Evolutionary conservation across 2,113 vertebrate species (phyloP).

Genomic region (Neolamprologus falcicula): DNA sequence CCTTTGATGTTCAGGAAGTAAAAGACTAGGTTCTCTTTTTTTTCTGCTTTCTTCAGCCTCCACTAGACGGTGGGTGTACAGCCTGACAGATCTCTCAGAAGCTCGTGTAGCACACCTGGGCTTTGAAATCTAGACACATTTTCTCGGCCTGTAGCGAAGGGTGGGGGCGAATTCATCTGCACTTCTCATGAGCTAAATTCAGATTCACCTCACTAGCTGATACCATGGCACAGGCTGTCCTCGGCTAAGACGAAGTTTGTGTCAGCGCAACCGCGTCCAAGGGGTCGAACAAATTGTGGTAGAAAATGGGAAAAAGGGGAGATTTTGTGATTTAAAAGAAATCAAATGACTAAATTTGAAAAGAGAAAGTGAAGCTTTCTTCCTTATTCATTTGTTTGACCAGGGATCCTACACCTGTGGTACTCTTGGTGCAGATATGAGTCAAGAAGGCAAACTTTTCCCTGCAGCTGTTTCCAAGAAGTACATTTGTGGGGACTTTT

Average conservation of each 20-base stretch:
- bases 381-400: not conserved
- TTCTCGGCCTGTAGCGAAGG: slow-evolving; percentile 20
- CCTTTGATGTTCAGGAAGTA: slow-evolving; percentile 76
- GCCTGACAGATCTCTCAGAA: slow-evolving; percentile 67
- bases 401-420: slow-evolving; percentile 6
- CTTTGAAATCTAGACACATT: slow-evolving; percentile 70
- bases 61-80: slow-evolving; percentile 27
- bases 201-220: slow-evolving; percentile 1
- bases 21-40: slow-evolving; percentile 48
- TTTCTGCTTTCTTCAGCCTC: slow-evolving; percentile 39
- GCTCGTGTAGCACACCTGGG: slow-evolving; percentile 47
- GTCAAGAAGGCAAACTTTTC: slow-evolving; percentile 2
- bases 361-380: slow-evolving; percentile 9
- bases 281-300: not conserved
- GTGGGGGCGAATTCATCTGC: slow-evolving; percentile 29
- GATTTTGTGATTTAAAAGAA: not conserved
- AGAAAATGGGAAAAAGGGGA: not conserved
- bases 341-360: slow-evolving; percentile 1
- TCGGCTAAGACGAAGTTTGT: not conserved
- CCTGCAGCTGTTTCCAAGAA: not conserved
- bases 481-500: not conserved
- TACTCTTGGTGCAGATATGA: not conserved
- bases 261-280: not conserved
- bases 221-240: not conserved
- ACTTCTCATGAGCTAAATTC: slow-evolving; percentile 52